Conservation (phyloP, 2,888 invertebrate species). For the Heliconius cydno region DNA sequence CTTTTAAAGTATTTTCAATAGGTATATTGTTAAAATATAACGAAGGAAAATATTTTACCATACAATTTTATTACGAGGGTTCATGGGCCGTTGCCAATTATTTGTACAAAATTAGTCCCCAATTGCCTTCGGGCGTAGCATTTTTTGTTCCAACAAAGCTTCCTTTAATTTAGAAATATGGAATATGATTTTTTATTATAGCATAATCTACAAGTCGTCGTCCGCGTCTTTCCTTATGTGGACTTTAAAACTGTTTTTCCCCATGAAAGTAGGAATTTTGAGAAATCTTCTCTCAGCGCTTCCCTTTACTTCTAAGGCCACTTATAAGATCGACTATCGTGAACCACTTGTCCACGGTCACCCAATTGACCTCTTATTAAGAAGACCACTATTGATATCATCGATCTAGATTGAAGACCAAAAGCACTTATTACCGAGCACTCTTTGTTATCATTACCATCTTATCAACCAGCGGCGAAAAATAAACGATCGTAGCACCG, state of each 20-base stretch:
- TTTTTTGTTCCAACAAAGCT: slow-evolving; percentile 6
- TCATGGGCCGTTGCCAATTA: slow-evolving; percentile 23
- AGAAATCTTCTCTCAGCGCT: not conserved
- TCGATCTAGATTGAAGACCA: not conserved
- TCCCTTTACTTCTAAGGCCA: not conserved
- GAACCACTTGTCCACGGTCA: not conserved
- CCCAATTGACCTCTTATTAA: slow-evolving; percentile 13
- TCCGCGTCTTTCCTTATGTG: not conserved
- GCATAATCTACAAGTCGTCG: not conserved
- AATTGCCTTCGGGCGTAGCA: slow-evolving; percentile 13
- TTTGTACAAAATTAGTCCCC: slow-evolving; percentile 25
- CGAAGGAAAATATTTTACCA: slow-evolving; percentile 20
- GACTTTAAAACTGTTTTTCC: not conserved
- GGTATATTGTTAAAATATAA: slow-evolving; percentile 13
- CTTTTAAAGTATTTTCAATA: not conserved
- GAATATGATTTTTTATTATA: not conserved
- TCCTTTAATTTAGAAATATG: slow-evolving; percentile 12
- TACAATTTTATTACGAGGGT: slow-evolving; percentile 12
- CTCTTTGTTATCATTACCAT: too few relatives aligned
- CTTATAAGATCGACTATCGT: not conserved
- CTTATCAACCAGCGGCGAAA: too few relatives aligned
- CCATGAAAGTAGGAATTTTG: too few relatives aligned
- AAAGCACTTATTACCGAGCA: not conserved
- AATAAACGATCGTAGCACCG: too few relatives aligned
- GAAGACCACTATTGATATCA: slow-evolving; percentile 8